Evolutionary conservation across 2,113 vertebrate genomes (phyloP), one percentile per base, ranked within the genome.

Genomic region (Cyprinodon brontotheroides): DNA sequence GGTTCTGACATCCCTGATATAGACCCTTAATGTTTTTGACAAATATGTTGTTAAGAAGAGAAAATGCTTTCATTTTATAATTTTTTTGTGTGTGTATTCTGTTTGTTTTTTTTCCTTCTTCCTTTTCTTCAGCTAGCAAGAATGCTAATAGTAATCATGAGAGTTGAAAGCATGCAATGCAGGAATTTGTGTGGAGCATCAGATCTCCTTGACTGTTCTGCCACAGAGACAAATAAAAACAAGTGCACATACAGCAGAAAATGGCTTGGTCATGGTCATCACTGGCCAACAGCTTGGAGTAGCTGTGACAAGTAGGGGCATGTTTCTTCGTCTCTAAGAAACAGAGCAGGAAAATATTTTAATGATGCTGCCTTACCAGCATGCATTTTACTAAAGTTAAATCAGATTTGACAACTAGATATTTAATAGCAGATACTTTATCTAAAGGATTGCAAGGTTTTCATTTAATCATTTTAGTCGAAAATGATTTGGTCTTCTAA

Each of bases 211-310:
- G 72, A 84, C 73, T 50, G 76, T 76, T 85, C 82, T 85, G 87
- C 79, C 78, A 81, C 68, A 41, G 4, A 53, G 48, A 20, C 14
- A 15, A 15, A 74, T 72, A 66, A 81, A 80, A 74, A 76, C 65
- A 40, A 77, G 79, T 79, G 89, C 87, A 85, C 72, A 86, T 85
- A 80, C 91, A 89, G 89, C 85, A 90, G 89, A 89, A 93, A 89
- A 85, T 80, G 89, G 91, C 87, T 92, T 90, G 82, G 90, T 92
- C 90, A 91, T 87, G 92, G 89, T 90, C 87, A 83, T 89, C 86
- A 79, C 80, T 81, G 75, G 84, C 90, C 88, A 88, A 87, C 84
- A 83, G 85, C 84, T 88, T 80, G 82, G 71, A 87, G 90, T 78
- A 70, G 73, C 89, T 81, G 79, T 82, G 89, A 91, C 78, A 80